phyloP scores from a whole-genome alignment of 2,888 invertebrate genomes.

The Hypsopygia costalis region DNA sequence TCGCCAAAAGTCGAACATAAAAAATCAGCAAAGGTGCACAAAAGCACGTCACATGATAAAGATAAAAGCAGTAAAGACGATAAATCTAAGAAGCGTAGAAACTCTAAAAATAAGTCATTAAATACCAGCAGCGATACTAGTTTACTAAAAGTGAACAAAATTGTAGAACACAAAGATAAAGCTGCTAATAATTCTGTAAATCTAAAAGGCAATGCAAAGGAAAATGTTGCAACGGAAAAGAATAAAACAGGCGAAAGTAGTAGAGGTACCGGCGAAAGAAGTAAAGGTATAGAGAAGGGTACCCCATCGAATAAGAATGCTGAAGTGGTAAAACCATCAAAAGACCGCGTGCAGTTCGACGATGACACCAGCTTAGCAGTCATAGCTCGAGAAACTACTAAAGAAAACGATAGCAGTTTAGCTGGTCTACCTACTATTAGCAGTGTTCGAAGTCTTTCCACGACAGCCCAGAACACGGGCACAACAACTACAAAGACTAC shows the following conservation, averaged over 20 bases:
- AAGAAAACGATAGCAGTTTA: slow-evolving; percentile 21
- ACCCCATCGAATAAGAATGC: slow-evolving; percentile 12
- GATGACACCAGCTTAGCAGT: slow-evolving; percentile 53
- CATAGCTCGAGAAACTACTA: slow-evolving; percentile 35
- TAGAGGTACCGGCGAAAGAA: not conserved
- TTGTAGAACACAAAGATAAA: slow-evolving; percentile 13
- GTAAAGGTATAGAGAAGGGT: slow-evolving; percentile 18
- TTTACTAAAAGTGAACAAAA: slow-evolving; percentile 19
- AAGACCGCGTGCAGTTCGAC: slow-evolving; percentile 42
- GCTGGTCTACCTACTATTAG: slow-evolving; percentile 55
- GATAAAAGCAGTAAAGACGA: slow-evolving; percentile 21
- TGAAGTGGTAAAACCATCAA: slow-evolving; percentile 28
- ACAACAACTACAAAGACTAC: slow-evolving; percentile 22
- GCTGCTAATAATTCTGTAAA: slow-evolving; percentile 23
- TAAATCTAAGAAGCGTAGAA: slow-evolving; percentile 37
- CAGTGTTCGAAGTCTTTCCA: slow-evolving; percentile 53
- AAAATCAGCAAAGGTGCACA: not conserved
- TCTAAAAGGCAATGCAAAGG: slow-evolving; percentile 17
- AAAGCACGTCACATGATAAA: slow-evolving; percentile 25
- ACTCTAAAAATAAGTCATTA: slow-evolving; percentile 40
- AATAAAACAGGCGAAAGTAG: slow-evolving; percentile 6
- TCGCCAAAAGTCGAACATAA: slow-evolving; percentile 6
- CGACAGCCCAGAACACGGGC: slow-evolving; percentile 23
- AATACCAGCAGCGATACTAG: slow-evolving; percentile 22
- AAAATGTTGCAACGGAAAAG: slow-evolving; percentile 15